These are phyloP conservation scores for Phrynocephalus guinanensis DNA, from an alignment of 2,797 vertebrate genomes.

Conservation along the genomic window DNA sequence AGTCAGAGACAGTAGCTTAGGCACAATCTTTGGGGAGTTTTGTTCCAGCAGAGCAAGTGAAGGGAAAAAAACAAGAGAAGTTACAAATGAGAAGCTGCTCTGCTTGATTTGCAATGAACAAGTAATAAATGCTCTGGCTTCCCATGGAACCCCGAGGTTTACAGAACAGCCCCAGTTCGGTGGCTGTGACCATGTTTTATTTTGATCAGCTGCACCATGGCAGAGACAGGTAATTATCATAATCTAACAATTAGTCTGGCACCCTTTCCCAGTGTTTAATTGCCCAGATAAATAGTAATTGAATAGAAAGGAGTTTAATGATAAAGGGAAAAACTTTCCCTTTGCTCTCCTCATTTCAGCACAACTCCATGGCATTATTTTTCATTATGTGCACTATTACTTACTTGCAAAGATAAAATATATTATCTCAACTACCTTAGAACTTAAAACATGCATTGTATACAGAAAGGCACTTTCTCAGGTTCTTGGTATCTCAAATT, in stretches of 20 bases:
- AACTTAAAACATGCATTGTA: not conserved
- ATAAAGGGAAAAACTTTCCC: conserved; percentile 78
- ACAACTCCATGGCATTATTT: conserved; percentile 61
- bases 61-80: conserved; percentile 57
- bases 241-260: conserved; percentile 94
- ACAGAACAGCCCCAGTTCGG: conserved; percentile 74
- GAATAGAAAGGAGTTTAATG: conserved; percentile 81
- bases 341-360: conserved; percentile 70
- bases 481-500: not conserved
- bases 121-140: conserved; percentile 78
- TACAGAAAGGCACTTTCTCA: not conserved
- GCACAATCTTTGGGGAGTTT: conserved; percentile 81
- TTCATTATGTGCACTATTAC: conserved; percentile 61
- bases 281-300: conserved; percentile 85
- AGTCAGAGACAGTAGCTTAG: conserved; percentile 81
- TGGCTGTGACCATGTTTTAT: conserved; percentile 83
- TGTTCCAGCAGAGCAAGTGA: conserved; percentile 76
- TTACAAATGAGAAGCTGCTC: conserved; percentile 81
- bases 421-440: not conserved
- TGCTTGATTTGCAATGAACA: conserved; percentile 82
- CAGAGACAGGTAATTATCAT: conserved; percentile 93
- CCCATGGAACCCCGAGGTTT: conserved; percentile 72
- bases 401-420: conserved; percentile 33
- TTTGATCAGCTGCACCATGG: conserved; percentile 89
- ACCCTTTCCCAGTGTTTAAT: conserved; percentile 91